Conservation (phyloP, 2,888 invertebrate species). For the Drosophila kambysellisi region DNA sequence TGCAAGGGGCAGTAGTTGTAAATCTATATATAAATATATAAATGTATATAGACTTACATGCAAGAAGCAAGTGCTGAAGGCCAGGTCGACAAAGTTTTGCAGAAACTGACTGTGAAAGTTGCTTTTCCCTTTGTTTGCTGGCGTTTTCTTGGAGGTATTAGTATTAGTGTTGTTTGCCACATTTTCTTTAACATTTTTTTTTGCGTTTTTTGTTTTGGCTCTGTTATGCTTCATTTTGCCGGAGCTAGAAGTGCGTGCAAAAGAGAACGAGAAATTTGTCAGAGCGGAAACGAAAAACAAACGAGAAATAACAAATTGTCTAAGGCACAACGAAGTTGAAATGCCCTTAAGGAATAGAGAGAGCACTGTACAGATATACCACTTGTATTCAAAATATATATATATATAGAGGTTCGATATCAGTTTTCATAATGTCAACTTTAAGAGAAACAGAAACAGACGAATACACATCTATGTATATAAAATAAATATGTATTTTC, state of each 20-base stretch:
- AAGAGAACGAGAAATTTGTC: slow-evolving; percentile 3
- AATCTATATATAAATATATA: not conserved
- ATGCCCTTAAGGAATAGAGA: not conserved
- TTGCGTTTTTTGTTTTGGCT: slow-evolving; percentile 32
- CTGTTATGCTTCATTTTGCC: slow-evolving; percentile 69
- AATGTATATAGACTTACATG: slow-evolving; percentile 5
- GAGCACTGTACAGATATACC: not conserved
- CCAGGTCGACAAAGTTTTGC: slow-evolving; percentile 50
- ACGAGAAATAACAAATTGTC: not conserved
- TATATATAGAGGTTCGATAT: too few species aligned
- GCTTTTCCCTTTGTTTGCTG: slow-evolving; percentile 60
- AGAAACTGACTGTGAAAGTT: slow-evolving; percentile 67
- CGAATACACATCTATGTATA: not conserved
- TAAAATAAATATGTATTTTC: not conserved
- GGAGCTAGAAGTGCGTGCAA: slow-evolving; percentile 11
- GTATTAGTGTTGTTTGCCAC: slow-evolving; percentile 73
- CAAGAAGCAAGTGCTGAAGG: slow-evolving; percentile 11
- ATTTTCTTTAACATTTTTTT: slow-evolving; percentile 32
- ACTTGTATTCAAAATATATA: not conserved
- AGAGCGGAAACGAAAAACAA: slow-evolving; percentile 8
- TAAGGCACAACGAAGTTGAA: not conserved
- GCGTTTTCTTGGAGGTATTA: slow-evolving; percentile 72
- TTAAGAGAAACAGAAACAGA: not conserved
- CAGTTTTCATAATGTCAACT: not conserved
- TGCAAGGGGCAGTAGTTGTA: not conserved